Evolutionary conservation across 2,113 vertebrate species (phyloP).

Genomic region (Dendropsophus ebraccatus): DNA sequence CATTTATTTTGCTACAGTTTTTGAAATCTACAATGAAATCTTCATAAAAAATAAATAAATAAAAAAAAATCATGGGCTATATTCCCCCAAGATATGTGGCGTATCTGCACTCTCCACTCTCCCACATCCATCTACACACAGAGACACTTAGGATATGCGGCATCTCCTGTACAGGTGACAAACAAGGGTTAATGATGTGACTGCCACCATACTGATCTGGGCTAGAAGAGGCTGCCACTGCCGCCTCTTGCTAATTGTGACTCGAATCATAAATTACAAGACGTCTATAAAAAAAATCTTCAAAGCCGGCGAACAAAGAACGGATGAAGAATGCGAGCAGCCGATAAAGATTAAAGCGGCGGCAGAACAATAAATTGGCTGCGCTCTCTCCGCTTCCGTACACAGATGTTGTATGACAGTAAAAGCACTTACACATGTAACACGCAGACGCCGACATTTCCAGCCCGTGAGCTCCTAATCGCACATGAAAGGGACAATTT

Average conservation of each 20-base stretch:
- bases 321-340: background rate
- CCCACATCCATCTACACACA: background rate
- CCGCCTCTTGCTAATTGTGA: constrained; percentile 70
- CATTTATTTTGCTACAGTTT: too few species aligned
- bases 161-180: background rate
- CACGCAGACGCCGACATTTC: background rate
- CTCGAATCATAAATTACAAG: constrained; percentile 67
- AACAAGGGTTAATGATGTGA: constrained; percentile 37
- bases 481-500: constrained; percentile 10
- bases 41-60: too few species aligned
- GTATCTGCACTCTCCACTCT: too few species aligned
- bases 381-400: constrained; percentile 23
- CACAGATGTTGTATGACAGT: constrained; percentile 43
- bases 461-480: constrained; percentile 21
- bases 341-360: constrained; percentile 44
- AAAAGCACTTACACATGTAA: constrained; percentile 39
- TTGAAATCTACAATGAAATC: too few species aligned
- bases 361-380: constrained; percentile 24
- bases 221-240: constrained; percentile 60
- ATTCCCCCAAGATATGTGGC: too few species aligned
- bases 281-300: constrained; percentile 19
- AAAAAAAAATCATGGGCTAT: too few species aligned
- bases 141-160: background rate
- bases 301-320: constrained; percentile 27
- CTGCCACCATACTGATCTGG: constrained; percentile 19